Evolutionary conservation across 2,888 invertebrate species (phyloP).

Genomic region (Folsomia candida): DNA sequence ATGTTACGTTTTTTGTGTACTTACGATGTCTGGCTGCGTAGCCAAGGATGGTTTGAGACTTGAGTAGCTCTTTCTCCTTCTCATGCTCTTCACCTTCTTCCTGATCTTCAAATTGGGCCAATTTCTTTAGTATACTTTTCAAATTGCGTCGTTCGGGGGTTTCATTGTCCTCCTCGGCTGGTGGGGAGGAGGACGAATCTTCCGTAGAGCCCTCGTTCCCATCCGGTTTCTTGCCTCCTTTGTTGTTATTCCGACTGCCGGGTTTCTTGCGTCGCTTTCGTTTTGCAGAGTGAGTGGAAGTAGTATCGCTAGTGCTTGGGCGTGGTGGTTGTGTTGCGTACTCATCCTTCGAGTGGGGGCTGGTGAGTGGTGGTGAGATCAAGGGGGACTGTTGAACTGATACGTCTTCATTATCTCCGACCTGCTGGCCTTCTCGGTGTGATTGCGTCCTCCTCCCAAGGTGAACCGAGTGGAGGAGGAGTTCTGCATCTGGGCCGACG

Average conservation of each 20-base stretch:
- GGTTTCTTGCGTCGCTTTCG: not conserved
- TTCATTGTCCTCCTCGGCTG: constrained; percentile 70
- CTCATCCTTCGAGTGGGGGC: constrained; percentile 24
- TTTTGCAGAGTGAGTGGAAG: not conserved
- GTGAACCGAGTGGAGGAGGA: constrained; percentile 38
- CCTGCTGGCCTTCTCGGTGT: constrained; percentile 38
- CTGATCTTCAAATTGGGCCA: constrained; percentile 57
- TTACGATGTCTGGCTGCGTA: constrained; percentile 80
- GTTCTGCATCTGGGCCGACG: too few species aligned
- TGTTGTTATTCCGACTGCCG: not conserved
- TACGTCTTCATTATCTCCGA: constrained; percentile 1
- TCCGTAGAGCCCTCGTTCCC: constrained; percentile 10
- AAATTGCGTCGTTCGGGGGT: constrained; percentile 76
- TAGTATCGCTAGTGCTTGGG: not conserved
- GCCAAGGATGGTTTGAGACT: constrained; percentile 81
- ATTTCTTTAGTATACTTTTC: constrained; percentile 79
- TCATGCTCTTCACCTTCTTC: constrained; percentile 54
- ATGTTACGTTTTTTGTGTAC: constrained; percentile 83
- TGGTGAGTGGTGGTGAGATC: constrained; percentile 13
- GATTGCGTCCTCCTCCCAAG: constrained; percentile 48
- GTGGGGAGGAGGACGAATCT: constrained; percentile 44
- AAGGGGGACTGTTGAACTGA: not conserved
- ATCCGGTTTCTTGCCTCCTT: not conserved
- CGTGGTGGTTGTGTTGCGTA: not conserved
- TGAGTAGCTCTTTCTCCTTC: constrained; percentile 68